phyloP scores from a whole-genome alignment of 2,113 vertebrate species.

The Grantiella picta region DNA sequence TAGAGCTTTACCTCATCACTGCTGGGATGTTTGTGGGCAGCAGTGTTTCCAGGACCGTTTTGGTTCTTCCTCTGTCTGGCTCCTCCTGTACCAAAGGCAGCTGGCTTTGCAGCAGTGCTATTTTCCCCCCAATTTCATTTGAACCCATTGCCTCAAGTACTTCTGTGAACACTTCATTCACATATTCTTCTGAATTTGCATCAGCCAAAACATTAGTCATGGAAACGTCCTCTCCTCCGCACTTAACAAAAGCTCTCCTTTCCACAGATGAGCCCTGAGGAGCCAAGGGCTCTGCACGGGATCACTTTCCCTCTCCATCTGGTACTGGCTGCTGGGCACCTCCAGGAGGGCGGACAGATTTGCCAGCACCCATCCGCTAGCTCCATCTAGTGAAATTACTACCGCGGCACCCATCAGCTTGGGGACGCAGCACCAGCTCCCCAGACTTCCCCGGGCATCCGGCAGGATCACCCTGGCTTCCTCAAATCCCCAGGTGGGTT shows the following conservation, averaged over 20 bases:
- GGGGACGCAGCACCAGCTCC: not conserved
- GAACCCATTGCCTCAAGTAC: not conserved
- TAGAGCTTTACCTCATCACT: slow-evolving; percentile 7
- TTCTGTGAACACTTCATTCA: not conserved
- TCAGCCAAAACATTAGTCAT: not conserved
- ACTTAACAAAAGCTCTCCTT: not conserved
- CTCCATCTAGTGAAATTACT: slow-evolving; percentile 55
- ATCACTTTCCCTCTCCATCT: not conserved
- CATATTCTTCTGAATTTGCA: not conserved
- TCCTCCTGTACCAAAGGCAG: not conserved
- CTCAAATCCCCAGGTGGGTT: not conserved
- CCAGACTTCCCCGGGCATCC: accelerated
- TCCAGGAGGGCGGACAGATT: not conserved
- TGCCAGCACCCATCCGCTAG: slow-evolving; percentile 11
- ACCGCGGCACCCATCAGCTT: accelerated
- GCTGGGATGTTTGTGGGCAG: not conserved
- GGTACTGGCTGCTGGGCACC: not conserved
- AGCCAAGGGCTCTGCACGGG: not conserved
- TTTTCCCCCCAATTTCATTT: not conserved
- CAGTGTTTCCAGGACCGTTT: not conserved
- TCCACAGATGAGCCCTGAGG: not conserved
- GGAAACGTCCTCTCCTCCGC: not conserved
- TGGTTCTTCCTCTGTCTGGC: not conserved
- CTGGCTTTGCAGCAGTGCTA: not conserved
- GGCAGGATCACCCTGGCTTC: not conserved